These are phyloP conservation scores for Cyanoderma ruficeps DNA, from an alignment of 2,113 vertebrate genomes.

Conservation along the genomic window DNA sequence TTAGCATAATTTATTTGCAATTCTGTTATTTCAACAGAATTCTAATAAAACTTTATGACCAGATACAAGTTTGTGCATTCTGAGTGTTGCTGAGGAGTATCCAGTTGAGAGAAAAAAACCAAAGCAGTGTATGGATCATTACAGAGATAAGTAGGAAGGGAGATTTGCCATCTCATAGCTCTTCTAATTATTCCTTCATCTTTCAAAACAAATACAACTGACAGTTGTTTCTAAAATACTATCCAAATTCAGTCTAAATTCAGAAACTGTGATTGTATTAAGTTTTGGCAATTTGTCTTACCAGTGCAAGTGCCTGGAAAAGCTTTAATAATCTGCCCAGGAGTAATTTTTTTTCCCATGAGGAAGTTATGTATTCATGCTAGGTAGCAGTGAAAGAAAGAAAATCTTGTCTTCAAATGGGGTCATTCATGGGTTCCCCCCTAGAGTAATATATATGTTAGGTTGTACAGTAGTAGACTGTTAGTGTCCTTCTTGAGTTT, in stretches of 20 bases:
- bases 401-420: neutral
- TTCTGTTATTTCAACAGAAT: conserved; percentile 31
- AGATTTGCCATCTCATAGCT: neutral
- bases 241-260: neutral
- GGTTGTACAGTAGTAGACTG: neutral
- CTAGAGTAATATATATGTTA: neutral
- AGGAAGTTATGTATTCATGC: neutral
- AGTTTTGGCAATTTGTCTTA: neutral
- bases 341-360: neutral
- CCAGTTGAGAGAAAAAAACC: neutral
- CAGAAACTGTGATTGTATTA: neutral
- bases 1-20: conserved; percentile 49
- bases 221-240: neutral
- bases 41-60: conserved; percentile 38
- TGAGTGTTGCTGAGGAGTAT: neutral
- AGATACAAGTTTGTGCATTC: neutral
- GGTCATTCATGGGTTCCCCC: neutral
- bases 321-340: neutral
- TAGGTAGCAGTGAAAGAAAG: neutral
- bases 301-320: neutral
- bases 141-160: neutral
- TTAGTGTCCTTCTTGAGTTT: neutral
- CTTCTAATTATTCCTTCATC: neutral
- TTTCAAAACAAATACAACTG: conserved; percentile 13
- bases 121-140: neutral